These are phyloP conservation scores for Eledone cirrhosa DNA, from an alignment of 2,888 invertebrate genomes.

Conservation along the genomic window DNA sequence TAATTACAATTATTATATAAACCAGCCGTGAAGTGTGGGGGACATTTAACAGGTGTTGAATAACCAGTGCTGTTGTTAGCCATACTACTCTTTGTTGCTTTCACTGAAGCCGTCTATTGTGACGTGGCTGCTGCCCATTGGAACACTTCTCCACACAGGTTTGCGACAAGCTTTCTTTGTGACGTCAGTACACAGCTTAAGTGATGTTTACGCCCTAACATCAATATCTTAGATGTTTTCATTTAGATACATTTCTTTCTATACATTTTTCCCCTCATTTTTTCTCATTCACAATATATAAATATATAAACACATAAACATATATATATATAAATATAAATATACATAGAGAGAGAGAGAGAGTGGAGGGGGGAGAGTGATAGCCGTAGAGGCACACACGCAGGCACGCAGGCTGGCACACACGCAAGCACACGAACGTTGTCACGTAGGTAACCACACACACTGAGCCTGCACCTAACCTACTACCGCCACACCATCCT, in stretches of 20 bases:
- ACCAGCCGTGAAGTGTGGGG: slow-evolving; percentile 14
- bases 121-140: slow-evolving; percentile 7
- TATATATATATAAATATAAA: not conserved
- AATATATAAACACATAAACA: not conserved
- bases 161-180: slow-evolving; percentile 14
- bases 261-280: not conserved
- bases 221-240: not conserved
- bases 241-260: not conserved
- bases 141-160: not conserved
- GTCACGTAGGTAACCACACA: not conserved
- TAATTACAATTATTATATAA: slow-evolving; percentile 25
- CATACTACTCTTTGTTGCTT: not conserved
- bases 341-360: not conserved
- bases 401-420: no score
- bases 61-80: slow-evolving; percentile 19
- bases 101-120: not conserved
- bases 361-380: fast-evolving
- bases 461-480: no score
- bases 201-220: slow-evolving; percentile 22
- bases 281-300: not conserved
- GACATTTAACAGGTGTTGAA: slow-evolving; percentile 5
- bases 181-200: slow-evolving; percentile 10
- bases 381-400: no score
- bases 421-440: no score
- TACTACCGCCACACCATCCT: no score